Conservation (phyloP, 2,888 invertebrate species). For the Lycophotia porphyrea region DNA sequence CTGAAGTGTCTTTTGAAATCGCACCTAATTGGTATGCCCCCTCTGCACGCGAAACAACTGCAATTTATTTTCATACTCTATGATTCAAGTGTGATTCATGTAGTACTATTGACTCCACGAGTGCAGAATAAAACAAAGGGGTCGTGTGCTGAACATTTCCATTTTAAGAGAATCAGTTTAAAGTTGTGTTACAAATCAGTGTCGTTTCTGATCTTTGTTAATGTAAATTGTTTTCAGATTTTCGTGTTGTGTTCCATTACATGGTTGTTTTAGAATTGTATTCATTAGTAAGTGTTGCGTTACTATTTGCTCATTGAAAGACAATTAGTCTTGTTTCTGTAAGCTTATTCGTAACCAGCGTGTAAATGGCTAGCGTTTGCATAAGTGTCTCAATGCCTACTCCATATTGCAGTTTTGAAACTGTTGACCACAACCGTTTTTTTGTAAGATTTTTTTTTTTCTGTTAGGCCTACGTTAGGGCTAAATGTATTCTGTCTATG, state of each 20-base stretch:
- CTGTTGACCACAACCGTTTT: neutral
- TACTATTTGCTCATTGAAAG: neutral
- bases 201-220: slow-evolving; percentile 71
- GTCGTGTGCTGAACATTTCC: slow-evolving; percentile 55
- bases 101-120: slow-evolving; percentile 61
- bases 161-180: slow-evolving; percentile 69
- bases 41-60: slow-evolving; percentile 57
- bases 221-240: slow-evolving; percentile 51
- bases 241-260: slow-evolving; percentile 31
- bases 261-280: slow-evolving; percentile 25
- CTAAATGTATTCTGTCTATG: neutral
- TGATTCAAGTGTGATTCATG: slow-evolving; percentile 71
- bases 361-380: neutral
- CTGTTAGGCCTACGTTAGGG: neutral
- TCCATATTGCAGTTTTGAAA: neutral
- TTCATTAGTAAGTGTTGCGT: slow-evolving; percentile 17
- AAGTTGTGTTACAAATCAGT: slow-evolving; percentile 74
- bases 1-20: slow-evolving; percentile 67
- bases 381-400: neutral
- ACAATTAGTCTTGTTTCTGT: slow-evolving; percentile 2
- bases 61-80: slow-evolving; percentile 69
- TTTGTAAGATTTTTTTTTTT: neutral
- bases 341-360: slow-evolving; percentile 3
- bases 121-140: slow-evolving; percentile 60
- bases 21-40: slow-evolving; percentile 71